A percentile compares a stretch with the other conserved stretches of the same genome.
Evolutionary conservation across 2,113 vertebrate species (phyloP).

Genomic region (Lophura nycthemera): DNA sequence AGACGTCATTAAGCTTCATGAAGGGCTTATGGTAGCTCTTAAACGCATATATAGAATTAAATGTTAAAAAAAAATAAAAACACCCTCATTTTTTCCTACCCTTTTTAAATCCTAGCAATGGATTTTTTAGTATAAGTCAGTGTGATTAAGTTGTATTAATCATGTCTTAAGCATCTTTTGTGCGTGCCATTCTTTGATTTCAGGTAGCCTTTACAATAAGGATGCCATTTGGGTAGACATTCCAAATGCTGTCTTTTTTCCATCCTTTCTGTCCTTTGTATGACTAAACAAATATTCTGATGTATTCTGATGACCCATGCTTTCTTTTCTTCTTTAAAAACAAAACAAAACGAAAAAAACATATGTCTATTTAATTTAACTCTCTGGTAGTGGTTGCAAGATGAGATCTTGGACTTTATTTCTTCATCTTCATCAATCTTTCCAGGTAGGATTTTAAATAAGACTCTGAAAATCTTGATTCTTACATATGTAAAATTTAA

Average conservation of each 20-base stretch:
- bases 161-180: not conserved
- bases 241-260: not conserved
- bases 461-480: not conserved
- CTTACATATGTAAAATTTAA: not conserved
- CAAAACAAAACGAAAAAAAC: too few relatives aligned
- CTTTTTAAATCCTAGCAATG: slow-evolving; percentile 10
- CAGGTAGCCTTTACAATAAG: not conserved
- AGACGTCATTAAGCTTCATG: not conserved
- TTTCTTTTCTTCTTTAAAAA: not conserved
- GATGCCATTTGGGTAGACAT: not conserved
- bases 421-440: not conserved
- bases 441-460: not conserved
- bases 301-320: not conserved
- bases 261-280: not conserved
- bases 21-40: not conserved
- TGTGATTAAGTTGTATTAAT: not conserved
- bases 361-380: not conserved
- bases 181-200: not conserved
- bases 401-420: not conserved
- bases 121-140: not conserved
- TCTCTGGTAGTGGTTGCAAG: not conserved
- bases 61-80: not conserved
- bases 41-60: not conserved
- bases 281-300: not conserved
- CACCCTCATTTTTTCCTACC: not conserved